phyloP scores from a whole-genome alignment of 2,113 vertebrate genomes.

The Choloepus hoffmanni region DNA sequence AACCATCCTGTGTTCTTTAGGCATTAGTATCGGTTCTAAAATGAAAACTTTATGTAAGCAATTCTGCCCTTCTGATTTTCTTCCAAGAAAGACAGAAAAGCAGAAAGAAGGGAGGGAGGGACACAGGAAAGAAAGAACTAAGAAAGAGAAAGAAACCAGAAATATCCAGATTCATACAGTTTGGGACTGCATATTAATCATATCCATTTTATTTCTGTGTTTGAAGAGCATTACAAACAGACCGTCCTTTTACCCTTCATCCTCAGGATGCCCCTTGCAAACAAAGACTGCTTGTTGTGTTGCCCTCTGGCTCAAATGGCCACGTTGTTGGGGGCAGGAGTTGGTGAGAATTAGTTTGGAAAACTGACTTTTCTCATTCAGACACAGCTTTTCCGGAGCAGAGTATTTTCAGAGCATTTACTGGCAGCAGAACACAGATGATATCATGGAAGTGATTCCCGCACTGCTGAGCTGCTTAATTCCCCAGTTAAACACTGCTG shows the following conservation, averaged over 20 bases:
- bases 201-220: not conserved
- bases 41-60: not conserved
- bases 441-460: conserved; percentile 75
- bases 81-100: conserved; percentile 11
- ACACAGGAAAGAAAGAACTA: not conserved
- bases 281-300: not conserved
- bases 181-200: not conserved
- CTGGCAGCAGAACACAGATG: conserved; percentile 64
- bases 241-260: not conserved
- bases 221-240: not conserved
- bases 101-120: too few species aligned
- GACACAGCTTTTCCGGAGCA: conserved; percentile 77
- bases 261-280: not conserved
- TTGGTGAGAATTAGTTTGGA: conserved; percentile 72
- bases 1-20: not conserved
- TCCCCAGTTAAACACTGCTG: conserved; percentile 58
- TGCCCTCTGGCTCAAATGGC: not conserved
- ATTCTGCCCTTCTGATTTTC: conserved; percentile 31
- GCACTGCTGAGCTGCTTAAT: conserved; percentile 63
- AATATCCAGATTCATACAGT: not conserved
- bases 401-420: conserved; percentile 77
- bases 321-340: not conserved
- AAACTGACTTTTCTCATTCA: conserved; percentile 76
- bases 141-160: not conserved
- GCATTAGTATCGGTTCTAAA: not conserved